These are phyloP conservation scores for Ariolimax columbianus DNA, from an alignment of 2,888 invertebrate species.

Conservation along the genomic window DNA sequence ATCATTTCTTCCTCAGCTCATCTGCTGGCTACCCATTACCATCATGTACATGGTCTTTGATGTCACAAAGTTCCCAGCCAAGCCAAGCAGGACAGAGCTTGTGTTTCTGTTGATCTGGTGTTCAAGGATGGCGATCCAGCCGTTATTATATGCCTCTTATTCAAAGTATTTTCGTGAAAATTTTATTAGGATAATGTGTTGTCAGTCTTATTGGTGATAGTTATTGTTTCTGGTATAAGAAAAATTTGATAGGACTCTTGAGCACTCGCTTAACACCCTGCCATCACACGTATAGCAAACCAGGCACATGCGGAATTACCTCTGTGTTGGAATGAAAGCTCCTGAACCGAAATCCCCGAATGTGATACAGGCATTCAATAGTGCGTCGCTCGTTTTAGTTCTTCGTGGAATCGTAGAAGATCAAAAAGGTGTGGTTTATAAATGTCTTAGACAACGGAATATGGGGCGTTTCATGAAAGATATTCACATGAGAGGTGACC, in stretches of 20 bases:
- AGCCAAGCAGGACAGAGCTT: neutral
- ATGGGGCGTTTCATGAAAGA: too few relatives aligned
- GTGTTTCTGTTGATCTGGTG: slow-evolving; percentile 14
- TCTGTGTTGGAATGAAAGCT: too few relatives aligned
- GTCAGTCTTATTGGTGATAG: neutral
- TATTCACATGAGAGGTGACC: too few relatives aligned
- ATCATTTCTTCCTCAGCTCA: slow-evolving; percentile 12
- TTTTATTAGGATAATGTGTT: neutral
- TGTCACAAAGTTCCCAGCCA: neutral
- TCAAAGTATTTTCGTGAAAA: slow-evolving; percentile 40
- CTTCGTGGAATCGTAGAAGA: too few relatives aligned
- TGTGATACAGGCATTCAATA: too few relatives aligned
- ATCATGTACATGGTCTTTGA: slow-evolving; percentile 24
- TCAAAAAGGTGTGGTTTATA: too few relatives aligned
- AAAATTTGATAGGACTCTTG: neutral
- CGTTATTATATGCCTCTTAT: slow-evolving; percentile 22
- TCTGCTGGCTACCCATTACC: slow-evolving; percentile 36
- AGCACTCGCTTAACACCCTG: too few relatives aligned
- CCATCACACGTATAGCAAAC: too few relatives aligned
- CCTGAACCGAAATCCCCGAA: too few relatives aligned
- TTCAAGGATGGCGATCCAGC: slow-evolving; percentile 31
- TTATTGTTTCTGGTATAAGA: neutral
- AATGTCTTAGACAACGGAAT: too few relatives aligned
- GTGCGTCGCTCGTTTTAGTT: too few relatives aligned
- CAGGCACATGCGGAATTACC: too few relatives aligned